A percentile compares a stretch with the other conserved stretches of the same genome.
phyloP scores from a whole-genome alignment of 2,888 invertebrate genomes.

The Tuta absoluta region DNA sequence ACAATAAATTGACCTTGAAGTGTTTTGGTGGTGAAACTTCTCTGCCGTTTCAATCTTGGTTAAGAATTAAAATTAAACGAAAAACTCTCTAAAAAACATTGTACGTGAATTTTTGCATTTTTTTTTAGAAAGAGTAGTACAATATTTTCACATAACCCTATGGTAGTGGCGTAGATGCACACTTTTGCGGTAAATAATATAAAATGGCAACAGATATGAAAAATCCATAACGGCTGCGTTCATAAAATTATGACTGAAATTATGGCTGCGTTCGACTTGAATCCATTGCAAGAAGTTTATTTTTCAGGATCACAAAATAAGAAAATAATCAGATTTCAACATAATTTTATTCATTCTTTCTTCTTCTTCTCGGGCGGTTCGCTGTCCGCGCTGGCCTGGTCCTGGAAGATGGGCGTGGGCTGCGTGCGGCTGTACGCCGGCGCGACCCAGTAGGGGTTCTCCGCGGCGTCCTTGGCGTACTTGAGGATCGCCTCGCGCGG shows the following conservation, averaged over 20 bases:
- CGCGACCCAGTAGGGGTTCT: constrained; percentile 98
- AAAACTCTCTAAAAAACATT: too few species aligned
- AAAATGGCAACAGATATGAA: not conserved
- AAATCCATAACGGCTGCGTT: not conserved
- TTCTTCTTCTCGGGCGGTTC: not conserved
- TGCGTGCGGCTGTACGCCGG: constrained; percentile 95
- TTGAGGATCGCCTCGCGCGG: constrained; percentile 97
- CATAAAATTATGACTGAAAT: not conserved
- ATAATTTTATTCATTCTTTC: not conserved
- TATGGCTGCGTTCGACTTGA: not conserved
- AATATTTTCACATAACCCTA: too few species aligned
- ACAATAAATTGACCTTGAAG: too few species aligned
- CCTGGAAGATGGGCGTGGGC: constrained; percentile 89
- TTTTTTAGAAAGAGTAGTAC: too few species aligned
- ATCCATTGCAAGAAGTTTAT: too few species aligned
- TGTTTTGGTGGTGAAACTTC: too few species aligned
- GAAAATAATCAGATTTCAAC: not conserved
- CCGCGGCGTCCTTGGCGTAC: constrained; percentile 96
- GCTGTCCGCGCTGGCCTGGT: not conserved
- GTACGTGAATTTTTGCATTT: too few species aligned
- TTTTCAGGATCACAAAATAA: not conserved
- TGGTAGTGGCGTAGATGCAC: not conserved
- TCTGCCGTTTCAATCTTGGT: too few species aligned
- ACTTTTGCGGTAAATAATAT: not conserved
- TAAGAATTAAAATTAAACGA: too few species aligned